These are phyloP conservation scores for Rhea americana DNA, from an alignment of 2,113 vertebrate genomes.

Conservation along the genomic window DNA sequence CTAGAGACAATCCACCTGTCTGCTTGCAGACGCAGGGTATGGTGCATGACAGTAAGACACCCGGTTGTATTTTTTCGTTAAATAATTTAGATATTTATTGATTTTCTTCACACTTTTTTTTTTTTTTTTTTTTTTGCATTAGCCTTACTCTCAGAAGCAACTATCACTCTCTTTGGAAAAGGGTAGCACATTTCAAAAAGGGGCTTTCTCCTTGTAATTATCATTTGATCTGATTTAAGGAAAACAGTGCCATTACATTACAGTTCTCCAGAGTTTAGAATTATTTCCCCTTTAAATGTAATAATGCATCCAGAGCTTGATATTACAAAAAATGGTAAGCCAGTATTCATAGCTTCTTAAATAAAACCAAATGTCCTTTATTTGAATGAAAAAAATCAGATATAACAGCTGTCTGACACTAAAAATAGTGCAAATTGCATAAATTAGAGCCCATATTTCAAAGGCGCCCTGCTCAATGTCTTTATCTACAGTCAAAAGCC, in stretches of 20 bases:
- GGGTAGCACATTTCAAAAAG: slow-evolving; percentile 20
- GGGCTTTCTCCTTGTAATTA: background rate
- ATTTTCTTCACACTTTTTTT: slow-evolving; percentile 77
- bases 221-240: background rate
- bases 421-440: slow-evolving; percentile 66
- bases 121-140: background rate
- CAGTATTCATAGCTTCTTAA: slow-evolving; percentile 39
- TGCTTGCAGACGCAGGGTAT: slow-evolving; percentile 84
- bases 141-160: slow-evolving; percentile 73
- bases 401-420: slow-evolving; percentile 64
- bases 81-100: slow-evolving; percentile 97
- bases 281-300: slow-evolving; percentile 24
- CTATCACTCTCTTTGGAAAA: slow-evolving; percentile 11
- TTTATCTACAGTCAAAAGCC: slow-evolving; percentile 71
- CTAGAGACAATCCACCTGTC: slow-evolving; percentile 90
- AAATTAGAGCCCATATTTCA: slow-evolving; percentile 71
- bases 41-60: slow-evolving; percentile 90
- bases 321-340: slow-evolving; percentile 25
- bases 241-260: slow-evolving; percentile 36
- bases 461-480: slow-evolving; percentile 43
- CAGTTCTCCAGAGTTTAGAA: slow-evolving; percentile 38
- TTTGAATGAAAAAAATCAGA: slow-evolving; percentile 39
- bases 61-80: slow-evolving; percentile 88
- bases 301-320: background rate
- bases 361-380: slow-evolving; percentile 16